phyloP scores from a whole-genome alignment of 30 jellyfish, hydroid and myxozoan species.

The Pseudorhiza aurosa region DNA sequence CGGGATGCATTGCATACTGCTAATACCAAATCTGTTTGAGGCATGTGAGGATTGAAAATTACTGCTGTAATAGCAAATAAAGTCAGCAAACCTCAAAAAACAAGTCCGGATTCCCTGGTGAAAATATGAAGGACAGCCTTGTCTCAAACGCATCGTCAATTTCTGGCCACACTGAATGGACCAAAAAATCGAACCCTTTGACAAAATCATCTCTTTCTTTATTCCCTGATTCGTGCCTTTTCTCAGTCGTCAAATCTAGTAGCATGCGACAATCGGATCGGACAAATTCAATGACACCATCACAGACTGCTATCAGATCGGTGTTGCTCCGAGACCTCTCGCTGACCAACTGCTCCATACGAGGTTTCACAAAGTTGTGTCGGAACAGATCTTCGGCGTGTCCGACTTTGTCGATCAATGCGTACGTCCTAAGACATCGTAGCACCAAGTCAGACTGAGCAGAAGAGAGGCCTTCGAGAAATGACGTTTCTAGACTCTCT shows the following conservation, averaged over 20 bases:
- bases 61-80: background rate
- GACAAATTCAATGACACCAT: constrained; percentile 49
- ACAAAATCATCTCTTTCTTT: constrained; percentile 63
- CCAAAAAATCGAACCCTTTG: constrained; percentile 88
- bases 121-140: constrained; percentile 74
- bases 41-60: too few species aligned
- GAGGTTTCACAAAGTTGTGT: constrained; percentile 75
- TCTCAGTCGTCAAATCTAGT: constrained; percentile 71
- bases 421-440: constrained; percentile 91
- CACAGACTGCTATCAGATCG: constrained; percentile 69
- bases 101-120: constrained; percentile 96
- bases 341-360: constrained; percentile 38
- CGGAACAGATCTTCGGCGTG: constrained; percentile 93
- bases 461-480: constrained; percentile 66
- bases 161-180: constrained; percentile 90
- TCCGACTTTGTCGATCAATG: constrained; percentile 83
- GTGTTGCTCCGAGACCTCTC: constrained; percentile 48
- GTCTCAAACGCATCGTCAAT: constrained; percentile 78
- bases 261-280: constrained; percentile 62
- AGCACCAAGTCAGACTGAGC: constrained; percentile 60
- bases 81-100: constrained; percentile 66
- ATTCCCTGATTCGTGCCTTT: background rate
- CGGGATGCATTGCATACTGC: too few species aligned
- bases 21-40: too few species aligned
- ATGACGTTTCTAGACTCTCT: constrained; percentile 85